These are phyloP conservation scores for Noctua janthina DNA, from an alignment of 2,888 invertebrate species.

Conservation along the genomic window DNA sequence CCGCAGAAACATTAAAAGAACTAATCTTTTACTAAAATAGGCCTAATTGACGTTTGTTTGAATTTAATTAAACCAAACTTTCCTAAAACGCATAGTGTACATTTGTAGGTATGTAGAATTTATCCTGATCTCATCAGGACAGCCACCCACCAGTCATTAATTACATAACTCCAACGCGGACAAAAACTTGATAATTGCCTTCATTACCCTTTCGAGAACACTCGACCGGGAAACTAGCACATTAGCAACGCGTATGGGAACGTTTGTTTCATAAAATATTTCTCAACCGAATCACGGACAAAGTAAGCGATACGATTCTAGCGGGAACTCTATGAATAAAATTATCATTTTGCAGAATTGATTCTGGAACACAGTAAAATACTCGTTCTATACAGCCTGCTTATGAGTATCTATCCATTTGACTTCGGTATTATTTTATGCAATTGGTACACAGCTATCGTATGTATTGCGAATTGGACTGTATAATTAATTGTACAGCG, in stretches of 20 bases:
- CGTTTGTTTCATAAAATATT: slow-evolving; percentile 85
- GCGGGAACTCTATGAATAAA: slow-evolving; percentile 90
- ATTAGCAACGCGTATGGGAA: slow-evolving; percentile 72
- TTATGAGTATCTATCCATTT: slow-evolving; percentile 77
- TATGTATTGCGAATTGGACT: slow-evolving; percentile 62
- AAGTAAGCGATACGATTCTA: slow-evolving; percentile 89
- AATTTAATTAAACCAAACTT: slow-evolving; percentile 32
- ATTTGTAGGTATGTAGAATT: not conserved
- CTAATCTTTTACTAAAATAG: not conserved
- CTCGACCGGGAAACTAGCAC: slow-evolving; percentile 65
- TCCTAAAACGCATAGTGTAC: not conserved
- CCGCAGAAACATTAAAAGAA: not conserved
- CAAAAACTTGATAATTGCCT: slow-evolving; percentile 70
- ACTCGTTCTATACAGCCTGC: slow-evolving; percentile 82
- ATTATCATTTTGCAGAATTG: slow-evolving; percentile 90
- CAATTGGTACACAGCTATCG: slow-evolving; percentile 66
- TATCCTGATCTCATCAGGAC: slow-evolving; percentile 49
- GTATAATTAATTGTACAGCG: slow-evolving; percentile 57
- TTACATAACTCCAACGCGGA: slow-evolving; percentile 60
- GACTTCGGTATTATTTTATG: slow-evolving; percentile 69
- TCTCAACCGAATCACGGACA: slow-evolving; percentile 87
- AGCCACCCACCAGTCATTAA: slow-evolving; percentile 57
- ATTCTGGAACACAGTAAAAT: slow-evolving; percentile 87
- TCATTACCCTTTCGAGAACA: slow-evolving; percentile 67
- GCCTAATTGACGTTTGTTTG: not conserved